A percentile compares a stretch with the other conserved stretches of the same genome.
These are phyloP conservation scores for Onychomys leucogaster DNA, from an alignment of 2,797 vertebrate genomes.

Conservation along the genomic window DNA sequence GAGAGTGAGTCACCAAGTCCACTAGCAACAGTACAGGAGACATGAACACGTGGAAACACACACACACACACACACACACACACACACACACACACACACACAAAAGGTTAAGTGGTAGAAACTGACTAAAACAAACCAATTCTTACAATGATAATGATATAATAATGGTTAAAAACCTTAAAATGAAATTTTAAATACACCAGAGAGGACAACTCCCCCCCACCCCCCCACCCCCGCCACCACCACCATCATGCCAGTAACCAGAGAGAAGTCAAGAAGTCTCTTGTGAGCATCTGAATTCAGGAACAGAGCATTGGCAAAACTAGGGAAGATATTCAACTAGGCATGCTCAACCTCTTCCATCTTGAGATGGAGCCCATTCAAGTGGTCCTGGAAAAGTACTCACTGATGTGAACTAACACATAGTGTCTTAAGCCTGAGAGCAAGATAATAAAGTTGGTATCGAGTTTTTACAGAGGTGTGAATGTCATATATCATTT, in stretches of 20 bases:
- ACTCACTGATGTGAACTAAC: no score
- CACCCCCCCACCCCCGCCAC: no score
- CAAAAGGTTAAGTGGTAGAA: neutral
- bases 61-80: neutral
- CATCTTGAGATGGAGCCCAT: no score
- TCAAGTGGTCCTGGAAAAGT: neutral
- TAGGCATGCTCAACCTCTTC: neutral
- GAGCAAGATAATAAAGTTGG: neutral
- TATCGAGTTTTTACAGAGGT: neutral
- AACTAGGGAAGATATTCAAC: fast-evolving
- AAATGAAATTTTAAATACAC: neutral
- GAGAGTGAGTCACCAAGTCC: neutral
- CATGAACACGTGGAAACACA: neutral
- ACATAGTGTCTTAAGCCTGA: no score
- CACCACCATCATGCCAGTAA: neutral
- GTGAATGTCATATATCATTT: neutral
- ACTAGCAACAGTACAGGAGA: neutral
- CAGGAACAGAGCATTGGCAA: neutral
- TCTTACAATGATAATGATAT: neutral
- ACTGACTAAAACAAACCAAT: neutral
- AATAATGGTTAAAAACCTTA: neutral
- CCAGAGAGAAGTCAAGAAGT: neutral
- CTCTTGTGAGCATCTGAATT: neutral
- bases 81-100: neutral
- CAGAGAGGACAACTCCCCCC: neutral